These are phyloP conservation scores for Apostichopus parvimensis DNA, from an alignment of 35 echinoderm and acorn worm genomes.

Conservation along the genomic window DNA sequence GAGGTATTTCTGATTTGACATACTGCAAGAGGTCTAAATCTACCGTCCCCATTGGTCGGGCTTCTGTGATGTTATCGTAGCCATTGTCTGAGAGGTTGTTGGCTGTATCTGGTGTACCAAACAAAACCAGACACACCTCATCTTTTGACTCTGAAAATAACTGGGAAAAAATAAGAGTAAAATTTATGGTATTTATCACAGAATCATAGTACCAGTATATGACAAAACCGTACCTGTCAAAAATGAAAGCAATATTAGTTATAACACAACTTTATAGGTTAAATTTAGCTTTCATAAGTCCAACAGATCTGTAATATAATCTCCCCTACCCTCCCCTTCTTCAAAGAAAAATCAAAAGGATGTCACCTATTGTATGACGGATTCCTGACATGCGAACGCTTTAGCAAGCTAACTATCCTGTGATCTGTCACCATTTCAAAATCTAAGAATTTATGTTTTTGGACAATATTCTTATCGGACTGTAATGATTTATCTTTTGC, in stretches of 20 bases:
- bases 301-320: too few relatives aligned
- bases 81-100: slow-evolving; percentile 71
- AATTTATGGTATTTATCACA: too few relatives aligned
- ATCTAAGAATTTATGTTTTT: not conserved
- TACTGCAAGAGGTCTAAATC: slow-evolving; percentile 83
- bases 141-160: slow-evolving; percentile 97
- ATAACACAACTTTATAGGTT: not conserved
- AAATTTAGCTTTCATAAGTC: too few relatives aligned
- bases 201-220: too few relatives aligned
- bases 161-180: slow-evolving; percentile 31
- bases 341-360: too few relatives aligned
- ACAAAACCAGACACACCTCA: slow-evolving; percentile 88
- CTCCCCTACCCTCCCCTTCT: too few relatives aligned
- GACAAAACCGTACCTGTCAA: too few relatives aligned
- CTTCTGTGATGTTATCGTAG: slow-evolving; percentile 93
- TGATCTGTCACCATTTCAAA: not conserved
- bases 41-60: slow-evolving; percentile 62
- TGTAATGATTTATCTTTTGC: too few relatives aligned
- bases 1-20: slow-evolving; percentile 72
- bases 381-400: too few relatives aligned
- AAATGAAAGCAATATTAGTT: too few relatives aligned
- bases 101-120: slow-evolving; percentile 87
- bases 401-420: too few relatives aligned
- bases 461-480: not conserved
- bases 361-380: too few relatives aligned